A percentile compares a stretch with the other conserved stretches of the same genome.
These are phyloP conservation scores for Araneus ventricosus DNA, from an alignment of 1,140 invertebrate genomes.

Conservation along the genomic window DNA sequence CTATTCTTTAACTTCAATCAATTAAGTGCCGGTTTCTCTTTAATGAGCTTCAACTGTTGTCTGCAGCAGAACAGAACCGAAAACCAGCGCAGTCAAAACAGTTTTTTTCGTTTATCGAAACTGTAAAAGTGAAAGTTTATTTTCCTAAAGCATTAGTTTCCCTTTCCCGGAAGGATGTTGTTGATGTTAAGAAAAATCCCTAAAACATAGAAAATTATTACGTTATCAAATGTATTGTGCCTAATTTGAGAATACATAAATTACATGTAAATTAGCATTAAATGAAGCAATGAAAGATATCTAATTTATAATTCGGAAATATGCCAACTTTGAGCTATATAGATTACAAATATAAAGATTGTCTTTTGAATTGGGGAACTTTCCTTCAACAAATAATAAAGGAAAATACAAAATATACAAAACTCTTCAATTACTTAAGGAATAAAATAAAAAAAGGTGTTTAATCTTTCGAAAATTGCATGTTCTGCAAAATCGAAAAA, in stretches of 20 bases:
- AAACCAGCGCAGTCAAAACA: slow-evolving; percentile 43
- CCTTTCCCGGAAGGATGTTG: neutral
- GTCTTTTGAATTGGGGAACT: neutral
- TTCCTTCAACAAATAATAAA: no score
- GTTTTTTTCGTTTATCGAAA: neutral
- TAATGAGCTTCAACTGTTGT: neutral
- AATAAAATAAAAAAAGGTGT: no score
- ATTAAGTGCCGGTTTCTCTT: neutral
- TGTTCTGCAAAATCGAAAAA: no score
- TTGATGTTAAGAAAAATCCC: no score
- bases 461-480: no score
- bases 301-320: neutral
- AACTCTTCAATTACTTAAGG: no score
- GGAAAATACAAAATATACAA: no score
- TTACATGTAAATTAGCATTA: neutral
- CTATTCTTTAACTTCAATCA: neutral
- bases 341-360: neutral
- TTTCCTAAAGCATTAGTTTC: neutral
- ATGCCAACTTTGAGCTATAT: neutral
- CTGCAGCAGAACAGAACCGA: neutral
- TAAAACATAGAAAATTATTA: no score
- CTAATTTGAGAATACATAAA: no score
- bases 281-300: neutral
- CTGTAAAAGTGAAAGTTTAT: slow-evolving; percentile 1
- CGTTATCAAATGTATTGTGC: no score